Conservation (phyloP, 2,797 vertebrate genomes). For the Oryzias sinensis region DNA sequence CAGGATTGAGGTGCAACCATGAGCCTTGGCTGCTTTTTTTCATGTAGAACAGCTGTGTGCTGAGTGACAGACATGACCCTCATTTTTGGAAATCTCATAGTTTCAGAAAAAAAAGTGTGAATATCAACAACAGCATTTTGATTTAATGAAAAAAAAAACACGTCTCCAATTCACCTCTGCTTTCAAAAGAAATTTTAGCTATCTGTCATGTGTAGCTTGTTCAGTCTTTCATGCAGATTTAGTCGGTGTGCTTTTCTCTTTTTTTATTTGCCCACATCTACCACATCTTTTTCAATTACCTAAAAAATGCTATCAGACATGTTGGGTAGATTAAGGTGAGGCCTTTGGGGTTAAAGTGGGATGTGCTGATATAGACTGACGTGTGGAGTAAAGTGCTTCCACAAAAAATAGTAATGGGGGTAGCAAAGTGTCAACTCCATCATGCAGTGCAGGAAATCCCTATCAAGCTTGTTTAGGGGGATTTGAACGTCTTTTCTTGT, state of each 20-base stretch:
- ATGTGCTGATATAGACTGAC: constrained; percentile 63
- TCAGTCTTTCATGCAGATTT: constrained; percentile 32
- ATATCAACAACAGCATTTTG: too few relatives aligned
- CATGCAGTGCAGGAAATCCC: constrained; percentile 56
- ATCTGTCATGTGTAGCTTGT: constrained; percentile 27
- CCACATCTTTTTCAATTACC: constrained; percentile 53
- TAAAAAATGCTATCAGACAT: constrained; percentile 42
- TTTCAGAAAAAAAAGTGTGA: too few relatives aligned
- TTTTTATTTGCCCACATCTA: constrained; percentile 12
- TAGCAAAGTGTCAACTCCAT: constrained; percentile 63
- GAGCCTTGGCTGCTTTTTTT: too few relatives aligned
- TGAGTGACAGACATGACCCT: too few relatives aligned
- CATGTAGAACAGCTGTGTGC: too few relatives aligned
- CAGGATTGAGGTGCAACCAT: too few relatives aligned
- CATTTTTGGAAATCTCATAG: too few relatives aligned
- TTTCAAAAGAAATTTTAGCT: constrained; percentile 30
- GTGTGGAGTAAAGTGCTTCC: constrained; percentile 54
- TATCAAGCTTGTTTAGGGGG: constrained; percentile 59
- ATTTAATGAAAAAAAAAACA: constrained; percentile 12
- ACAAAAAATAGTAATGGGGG: constrained; percentile 50
- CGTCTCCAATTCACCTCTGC: constrained; percentile 24
- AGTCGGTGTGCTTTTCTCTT: constrained; percentile 27
- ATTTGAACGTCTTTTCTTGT: constrained; percentile 20
- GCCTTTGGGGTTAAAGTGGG: constrained; percentile 21
- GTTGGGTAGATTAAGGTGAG: constrained; percentile 47